Base-by-base conservation (phyloP, 2,888 invertebrate genomes). In the Mesoligia furuncula region DNA sequence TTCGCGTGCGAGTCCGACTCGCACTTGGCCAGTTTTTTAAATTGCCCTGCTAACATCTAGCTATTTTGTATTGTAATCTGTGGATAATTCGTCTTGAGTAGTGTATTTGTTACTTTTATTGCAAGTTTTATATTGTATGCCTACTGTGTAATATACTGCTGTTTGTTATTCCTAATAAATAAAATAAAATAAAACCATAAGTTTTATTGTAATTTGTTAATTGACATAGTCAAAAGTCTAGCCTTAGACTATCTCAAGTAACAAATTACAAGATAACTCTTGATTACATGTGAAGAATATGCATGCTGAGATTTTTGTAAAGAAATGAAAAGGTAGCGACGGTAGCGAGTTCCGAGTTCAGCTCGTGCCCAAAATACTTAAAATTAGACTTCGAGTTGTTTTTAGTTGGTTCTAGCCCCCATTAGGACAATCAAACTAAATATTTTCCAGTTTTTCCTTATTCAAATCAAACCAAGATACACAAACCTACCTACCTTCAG, bases 381-480 rank as follows among this genome's bases (percentile, higher is more conserved):
- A 4, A 15, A 39, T 4, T 36, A 9, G 0, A 68, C 36, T 54
- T 54, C 24, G 24, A 31, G 27, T 59, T 27, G 7, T 27, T 15
- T 27, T 15, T 59, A 15, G n/a, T n/a, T 27, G 1, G 17, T 27
- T 59, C 7, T 17, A 31, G 2, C 27, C 8, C 27, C 27, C n/a
- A 57, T 57, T 27, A n/a, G 6, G 57, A 59, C 7, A 7, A 59
- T 59, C 15, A 1, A 27, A 59, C 8, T 20, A 31, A 31, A 6
- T 17, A 42, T 54, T 54, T 66, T 66, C 13, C 5, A 51, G 8
- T 17, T 48, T 17, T 48, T 7, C 31, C 15, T 67, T 3, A 15
- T 67, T 51, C 24, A 36, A 66, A 69, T 15, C 9, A 36, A 66
- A 70, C 59, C 31, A 51, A 48, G 72, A 59, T 65, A 57, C 13